A percentile compares a stretch with the other conserved stretches of the same genome.
These are phyloP conservation scores for Cirrhinus mrigala DNA, from an alignment of 2,797 vertebrate genomes.

Conservation along the genomic window DNA sequence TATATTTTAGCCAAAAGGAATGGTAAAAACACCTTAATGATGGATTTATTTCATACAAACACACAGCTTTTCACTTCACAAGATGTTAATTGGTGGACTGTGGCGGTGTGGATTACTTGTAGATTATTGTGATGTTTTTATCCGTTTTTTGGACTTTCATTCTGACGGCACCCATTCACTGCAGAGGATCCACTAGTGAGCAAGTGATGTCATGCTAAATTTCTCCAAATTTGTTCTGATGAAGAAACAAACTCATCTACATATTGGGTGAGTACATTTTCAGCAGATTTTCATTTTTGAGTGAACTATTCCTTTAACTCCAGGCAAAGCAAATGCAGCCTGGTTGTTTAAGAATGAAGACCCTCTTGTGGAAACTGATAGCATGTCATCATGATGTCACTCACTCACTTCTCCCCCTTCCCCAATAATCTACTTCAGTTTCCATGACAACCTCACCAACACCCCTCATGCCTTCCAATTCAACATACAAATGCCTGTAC, in stretches of 20 bases:
- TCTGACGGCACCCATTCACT: background rate
- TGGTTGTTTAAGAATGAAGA: background rate
- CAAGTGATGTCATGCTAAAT: background rate
- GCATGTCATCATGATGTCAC: conserved; percentile 34
- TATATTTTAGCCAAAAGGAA: background rate
- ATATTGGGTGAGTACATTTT: background rate
- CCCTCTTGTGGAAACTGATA: background rate
- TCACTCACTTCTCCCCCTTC: conserved; percentile 38
- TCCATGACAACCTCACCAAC: conserved; percentile 44
- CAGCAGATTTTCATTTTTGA: background rate
- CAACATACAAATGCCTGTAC: conserved; percentile 4
- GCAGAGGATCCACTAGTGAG: background rate
- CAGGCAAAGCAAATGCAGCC: background rate
- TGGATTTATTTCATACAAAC: background rate
- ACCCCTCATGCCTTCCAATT: conserved; percentile 23
- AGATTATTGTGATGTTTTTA: background rate
- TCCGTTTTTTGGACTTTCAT: background rate
- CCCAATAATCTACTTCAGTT: conserved; percentile 40
- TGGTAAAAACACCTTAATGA: background rate
- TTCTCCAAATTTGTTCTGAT: background rate
- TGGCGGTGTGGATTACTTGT: background rate
- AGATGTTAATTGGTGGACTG: background rate
- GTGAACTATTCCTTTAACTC: background rate
- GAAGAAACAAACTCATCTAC: background rate
- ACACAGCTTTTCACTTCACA: background rate